phyloP scores from a whole-genome alignment of 2,888 invertebrate species.

The Mythimna loreyi region DNA sequence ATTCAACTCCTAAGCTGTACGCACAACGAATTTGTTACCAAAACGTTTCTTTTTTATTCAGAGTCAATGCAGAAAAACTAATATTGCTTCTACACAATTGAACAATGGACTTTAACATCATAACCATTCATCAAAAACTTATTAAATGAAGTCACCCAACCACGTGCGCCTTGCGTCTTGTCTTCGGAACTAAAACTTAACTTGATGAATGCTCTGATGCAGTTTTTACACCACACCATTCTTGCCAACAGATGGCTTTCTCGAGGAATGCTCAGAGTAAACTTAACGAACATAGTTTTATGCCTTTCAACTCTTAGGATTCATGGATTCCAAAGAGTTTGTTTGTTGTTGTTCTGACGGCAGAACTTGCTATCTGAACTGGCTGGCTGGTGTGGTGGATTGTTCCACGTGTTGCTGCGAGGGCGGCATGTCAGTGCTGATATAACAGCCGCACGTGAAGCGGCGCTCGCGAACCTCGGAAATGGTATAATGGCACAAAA shows the following conservation, averaged over 20 bases:
- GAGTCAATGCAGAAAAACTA: constrained; percentile 12
- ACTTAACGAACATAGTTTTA: no score
- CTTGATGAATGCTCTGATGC: neutral
- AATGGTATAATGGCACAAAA: constrained; percentile 69
- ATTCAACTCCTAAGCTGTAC: no score
- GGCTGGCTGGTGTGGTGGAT: neutral
- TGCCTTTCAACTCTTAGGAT: neutral
- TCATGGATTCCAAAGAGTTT: neutral
- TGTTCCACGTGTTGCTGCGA: neutral
- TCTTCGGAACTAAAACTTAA: neutral
- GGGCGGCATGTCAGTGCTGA: constrained; percentile 24
- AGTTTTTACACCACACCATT: neutral
- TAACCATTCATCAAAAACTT: constrained; percentile 3
- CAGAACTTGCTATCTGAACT: neutral
- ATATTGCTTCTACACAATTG: constrained; percentile 3
- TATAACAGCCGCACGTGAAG: constrained; percentile 52
- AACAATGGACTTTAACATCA: neutral
- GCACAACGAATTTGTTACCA: no score
- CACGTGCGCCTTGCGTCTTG: neutral
- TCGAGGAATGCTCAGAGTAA: neutral
- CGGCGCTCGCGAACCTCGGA: constrained; percentile 51
- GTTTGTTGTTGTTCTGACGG: no score
- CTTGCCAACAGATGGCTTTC: neutral
- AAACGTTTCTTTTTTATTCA: neutral
- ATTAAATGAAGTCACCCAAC: constrained; percentile 1